Conservation (phyloP, 2,888 invertebrate genomes). For the Odontocolon sp. region DNA sequence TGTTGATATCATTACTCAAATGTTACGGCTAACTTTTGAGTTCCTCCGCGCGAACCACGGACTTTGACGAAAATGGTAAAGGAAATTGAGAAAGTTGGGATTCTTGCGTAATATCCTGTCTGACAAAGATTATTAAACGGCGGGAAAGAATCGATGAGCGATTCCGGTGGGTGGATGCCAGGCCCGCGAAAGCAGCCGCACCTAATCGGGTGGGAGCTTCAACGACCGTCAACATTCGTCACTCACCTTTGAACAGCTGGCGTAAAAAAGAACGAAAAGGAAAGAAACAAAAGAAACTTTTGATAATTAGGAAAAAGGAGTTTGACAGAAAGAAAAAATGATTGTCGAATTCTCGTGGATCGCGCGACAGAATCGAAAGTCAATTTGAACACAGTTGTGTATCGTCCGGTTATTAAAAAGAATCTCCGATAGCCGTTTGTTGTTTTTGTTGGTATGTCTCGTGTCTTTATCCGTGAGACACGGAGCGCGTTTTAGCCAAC, state of each 20-base stretch:
- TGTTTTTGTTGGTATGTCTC: conserved; percentile 41
- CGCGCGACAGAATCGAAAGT: conserved; percentile 51
- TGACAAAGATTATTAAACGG: no score
- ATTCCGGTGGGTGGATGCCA: background rate
- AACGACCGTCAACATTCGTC: background rate
- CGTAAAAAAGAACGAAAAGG: background rate
- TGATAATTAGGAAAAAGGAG: background rate
- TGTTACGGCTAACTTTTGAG: background rate
- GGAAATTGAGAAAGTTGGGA: no score
- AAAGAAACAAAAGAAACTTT: background rate
- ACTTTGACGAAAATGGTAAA: background rate
- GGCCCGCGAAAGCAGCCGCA: conserved; percentile 5
- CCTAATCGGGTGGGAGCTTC: conserved; percentile 30
- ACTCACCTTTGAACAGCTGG: conserved; percentile 4
- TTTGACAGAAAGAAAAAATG: background rate
- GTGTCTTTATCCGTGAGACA: conserved; percentile 23
- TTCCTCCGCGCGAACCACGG: conserved; percentile 33
- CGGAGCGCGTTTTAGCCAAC: conserved; percentile 26
- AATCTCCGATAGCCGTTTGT: conserved; percentile 21
- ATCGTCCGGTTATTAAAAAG: no score
- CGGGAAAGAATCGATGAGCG: conserved; percentile 7
- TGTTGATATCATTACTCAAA: background rate
- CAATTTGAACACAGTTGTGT: no score
- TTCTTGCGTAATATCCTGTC: no score
- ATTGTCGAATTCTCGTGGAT: conserved; percentile 27